Evolutionary conservation across 2,888 invertebrate species (phyloP).

Genomic region (Lycaena phlaeas): DNA sequence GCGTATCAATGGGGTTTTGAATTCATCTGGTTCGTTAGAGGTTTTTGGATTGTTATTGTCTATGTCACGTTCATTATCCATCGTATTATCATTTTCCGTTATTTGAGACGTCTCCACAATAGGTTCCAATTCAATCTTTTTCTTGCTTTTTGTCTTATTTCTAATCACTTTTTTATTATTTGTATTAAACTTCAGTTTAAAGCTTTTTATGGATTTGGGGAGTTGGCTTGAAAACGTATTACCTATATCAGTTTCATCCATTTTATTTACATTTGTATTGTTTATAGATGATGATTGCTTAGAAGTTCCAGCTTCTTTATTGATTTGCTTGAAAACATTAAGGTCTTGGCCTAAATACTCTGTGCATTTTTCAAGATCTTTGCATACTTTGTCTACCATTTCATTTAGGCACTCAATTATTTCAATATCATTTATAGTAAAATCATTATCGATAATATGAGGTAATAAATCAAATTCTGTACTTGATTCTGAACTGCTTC

Average conservation of each 20-base stretch:
- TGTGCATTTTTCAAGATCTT: conserved; percentile 35
- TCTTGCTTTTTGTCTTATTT: conserved; percentile 21
- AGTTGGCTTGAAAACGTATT: conserved; percentile 6
- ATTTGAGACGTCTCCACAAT: conserved; percentile 31
- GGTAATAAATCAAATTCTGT: conserved; percentile 30
- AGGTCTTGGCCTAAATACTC: conserved; percentile 26
- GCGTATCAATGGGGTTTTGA: conserved; percentile 21
- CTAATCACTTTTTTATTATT: conserved; percentile 14
- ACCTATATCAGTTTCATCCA: conserved; percentile 5
- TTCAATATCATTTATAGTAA: conserved; percentile 26
- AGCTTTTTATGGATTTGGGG: conserved; percentile 15
- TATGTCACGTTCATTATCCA: conserved; percentile 15
- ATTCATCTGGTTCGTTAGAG: conserved; percentile 3
- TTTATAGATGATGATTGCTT: not conserved
- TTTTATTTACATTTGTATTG: not conserved
- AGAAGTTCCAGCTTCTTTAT: not conserved
- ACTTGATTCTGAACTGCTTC: conserved; percentile 38
- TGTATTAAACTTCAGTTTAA: conserved; percentile 15
- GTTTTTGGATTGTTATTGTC: conserved; percentile 12
- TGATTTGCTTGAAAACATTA: not conserved
- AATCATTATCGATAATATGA: conserved; percentile 10
- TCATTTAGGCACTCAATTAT: conserved; percentile 41
- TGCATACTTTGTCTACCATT: conserved; percentile 44
- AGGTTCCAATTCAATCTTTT: conserved; percentile 20
- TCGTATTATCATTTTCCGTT: conserved; percentile 26